A percentile compares a stretch with the other conserved stretches of the same genome.
phyloP scores from a whole-genome alignment of 1,140 invertebrate species.

The Diachasmimorpha longicaudata region DNA sequence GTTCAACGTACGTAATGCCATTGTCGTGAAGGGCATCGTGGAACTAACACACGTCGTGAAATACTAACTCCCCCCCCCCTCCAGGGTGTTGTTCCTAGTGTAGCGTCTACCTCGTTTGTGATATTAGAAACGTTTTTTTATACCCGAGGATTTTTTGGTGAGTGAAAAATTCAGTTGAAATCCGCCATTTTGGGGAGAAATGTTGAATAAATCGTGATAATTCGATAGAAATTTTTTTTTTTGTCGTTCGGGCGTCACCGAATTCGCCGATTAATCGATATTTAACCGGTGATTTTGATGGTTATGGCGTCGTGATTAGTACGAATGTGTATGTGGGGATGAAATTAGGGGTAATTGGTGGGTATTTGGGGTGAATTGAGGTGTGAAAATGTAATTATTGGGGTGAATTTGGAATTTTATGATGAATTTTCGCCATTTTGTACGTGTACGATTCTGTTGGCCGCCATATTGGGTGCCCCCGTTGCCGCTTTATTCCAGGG shows the following conservation, averaged over 20 bases:
- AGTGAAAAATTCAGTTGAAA: constrained; percentile 33
- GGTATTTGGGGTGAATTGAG: no score
- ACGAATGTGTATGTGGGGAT: no score
- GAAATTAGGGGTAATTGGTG: no score
- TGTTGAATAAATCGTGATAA: neutral
- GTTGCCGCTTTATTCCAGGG: constrained; percentile 47
- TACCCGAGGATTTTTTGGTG: constrained; percentile 43
- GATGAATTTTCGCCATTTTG: constrained; percentile 54
- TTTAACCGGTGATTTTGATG: no score
- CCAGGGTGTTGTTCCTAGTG: constrained; percentile 29
- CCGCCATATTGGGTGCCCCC: constrained; percentile 55
- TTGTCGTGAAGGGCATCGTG: constrained; percentile 55
- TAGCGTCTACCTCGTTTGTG: constrained; percentile 49
- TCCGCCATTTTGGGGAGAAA: neutral
- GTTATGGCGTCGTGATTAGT: no score
- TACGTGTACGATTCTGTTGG: constrained; percentile 45
- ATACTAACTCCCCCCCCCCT: no score
- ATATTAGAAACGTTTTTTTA: constrained; percentile 53
- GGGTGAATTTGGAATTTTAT: constrained; percentile 12
- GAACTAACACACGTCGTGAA: constrained; percentile 49
- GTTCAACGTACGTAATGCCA: constrained; percentile 36
- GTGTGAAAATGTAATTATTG: no score
- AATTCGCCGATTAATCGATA: no score
- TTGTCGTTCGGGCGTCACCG: neutral
- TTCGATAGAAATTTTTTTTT: neutral